Conservation (phyloP, 2,888 invertebrate species). For the Drosophila siamana region DNA sequence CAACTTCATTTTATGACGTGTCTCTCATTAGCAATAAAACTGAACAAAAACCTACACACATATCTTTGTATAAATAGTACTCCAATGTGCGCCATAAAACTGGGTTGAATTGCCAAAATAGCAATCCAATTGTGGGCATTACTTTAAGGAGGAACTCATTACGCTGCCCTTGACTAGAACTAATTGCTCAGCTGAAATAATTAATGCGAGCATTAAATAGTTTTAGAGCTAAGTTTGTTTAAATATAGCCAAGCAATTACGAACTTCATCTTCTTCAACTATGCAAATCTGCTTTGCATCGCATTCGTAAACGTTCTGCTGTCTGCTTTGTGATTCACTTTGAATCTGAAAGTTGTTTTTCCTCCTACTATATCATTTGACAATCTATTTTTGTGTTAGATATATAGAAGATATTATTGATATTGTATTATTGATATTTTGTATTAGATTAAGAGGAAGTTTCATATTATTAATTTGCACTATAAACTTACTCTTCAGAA, state of each 20-base stretch:
- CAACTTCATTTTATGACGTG: slow-evolving; percentile 69
- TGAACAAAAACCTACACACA: slow-evolving; percentile 15
- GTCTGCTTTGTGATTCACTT: not conserved
- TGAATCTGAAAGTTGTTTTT: no score
- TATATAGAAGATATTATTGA: no score
- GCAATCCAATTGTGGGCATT: slow-evolving; percentile 23
- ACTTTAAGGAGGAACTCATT: slow-evolving; percentile 8
- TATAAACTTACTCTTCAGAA: no score
- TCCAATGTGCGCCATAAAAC: slow-evolving; percentile 52
- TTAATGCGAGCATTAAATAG: slow-evolving; percentile 20
- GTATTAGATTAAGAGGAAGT: no score
- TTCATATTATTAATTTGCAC: no score
- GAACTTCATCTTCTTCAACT: no score
- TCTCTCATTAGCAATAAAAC: slow-evolving; percentile 76
- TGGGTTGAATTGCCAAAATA: slow-evolving; percentile 52
- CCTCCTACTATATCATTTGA: no score
- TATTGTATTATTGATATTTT: no score
- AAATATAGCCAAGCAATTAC: not conserved
- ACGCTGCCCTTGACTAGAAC: slow-evolving; percentile 9
- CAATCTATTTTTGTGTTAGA: no score
- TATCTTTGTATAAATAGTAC: not conserved
- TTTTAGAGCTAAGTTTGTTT: not conserved
- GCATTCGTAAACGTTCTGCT: not conserved
- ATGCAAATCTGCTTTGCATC: not conserved
- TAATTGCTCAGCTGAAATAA: slow-evolving; percentile 41